Evolutionary conservation across 2,113 vertebrate species (phyloP).

Genomic region (Xiphophorus maculatus): DNA sequence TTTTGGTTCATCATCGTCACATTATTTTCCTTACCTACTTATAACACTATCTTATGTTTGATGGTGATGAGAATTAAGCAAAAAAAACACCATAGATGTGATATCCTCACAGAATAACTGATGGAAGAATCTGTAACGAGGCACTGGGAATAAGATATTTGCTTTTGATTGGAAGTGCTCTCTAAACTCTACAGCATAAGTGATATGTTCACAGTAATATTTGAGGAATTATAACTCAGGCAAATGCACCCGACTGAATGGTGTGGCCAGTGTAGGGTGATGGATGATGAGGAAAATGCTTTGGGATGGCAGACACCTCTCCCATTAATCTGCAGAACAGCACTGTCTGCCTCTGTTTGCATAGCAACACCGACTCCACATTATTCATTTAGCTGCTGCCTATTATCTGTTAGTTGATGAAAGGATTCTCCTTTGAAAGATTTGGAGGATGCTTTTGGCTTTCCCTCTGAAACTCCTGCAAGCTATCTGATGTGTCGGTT

Average conservation of each 20-base stretch:
- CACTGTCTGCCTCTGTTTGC: conserved; percentile 66
- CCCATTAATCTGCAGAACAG: conserved; percentile 70
- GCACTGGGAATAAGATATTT: conserved; percentile 27
- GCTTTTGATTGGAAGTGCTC: conserved; percentile 56
- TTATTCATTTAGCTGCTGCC: conserved; percentile 64
- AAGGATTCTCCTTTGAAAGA: conserved; percentile 54
- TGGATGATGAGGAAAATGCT: conserved; percentile 62
- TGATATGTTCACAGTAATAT: conserved; percentile 54
- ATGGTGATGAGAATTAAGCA: no score
- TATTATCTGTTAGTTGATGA: conserved; percentile 71
- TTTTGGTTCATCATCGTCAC: conserved; percentile 46
- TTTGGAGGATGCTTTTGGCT: conserved; percentile 54
- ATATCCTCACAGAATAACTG: conserved; percentile 8
- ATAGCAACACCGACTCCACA: conserved; percentile 64
- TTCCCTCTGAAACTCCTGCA: conserved; percentile 42
- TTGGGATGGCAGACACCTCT: conserved; percentile 61
- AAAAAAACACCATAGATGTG: no score
- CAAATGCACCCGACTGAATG: conserved; percentile 49
- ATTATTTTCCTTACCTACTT: conserved; percentile 37
- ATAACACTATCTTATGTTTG: conserved; percentile 36
- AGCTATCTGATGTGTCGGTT: conserved; percentile 43
- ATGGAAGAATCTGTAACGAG: conserved; percentile 40
- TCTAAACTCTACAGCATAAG: conserved; percentile 10
- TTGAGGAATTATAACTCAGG: conserved; percentile 52
- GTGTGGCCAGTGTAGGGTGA: conserved; percentile 51